Evolutionary conservation across 2,113 vertebrate genomes (phyloP).

Genomic region (Psilopogon haemacephalus): DNA sequence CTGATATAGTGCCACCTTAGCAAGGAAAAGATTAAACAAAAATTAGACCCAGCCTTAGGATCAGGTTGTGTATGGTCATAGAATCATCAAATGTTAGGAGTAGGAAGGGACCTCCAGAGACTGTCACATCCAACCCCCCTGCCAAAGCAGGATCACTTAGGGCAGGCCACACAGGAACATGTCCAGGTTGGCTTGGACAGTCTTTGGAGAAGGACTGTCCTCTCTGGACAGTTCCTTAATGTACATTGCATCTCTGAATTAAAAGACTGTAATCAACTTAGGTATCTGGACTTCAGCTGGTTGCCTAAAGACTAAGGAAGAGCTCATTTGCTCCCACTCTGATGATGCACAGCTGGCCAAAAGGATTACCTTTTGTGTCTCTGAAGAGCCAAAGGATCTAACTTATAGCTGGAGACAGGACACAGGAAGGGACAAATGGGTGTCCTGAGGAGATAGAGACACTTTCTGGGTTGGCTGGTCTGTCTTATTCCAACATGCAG

Average conservation of each 20-base stretch:
- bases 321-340: conserved; percentile 13
- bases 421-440: conserved; percentile 24
- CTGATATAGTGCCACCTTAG: background rate
- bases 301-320: background rate
- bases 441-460: conserved; percentile 2
- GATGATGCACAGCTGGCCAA: conserved; percentile 35
- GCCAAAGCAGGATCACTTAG: no score
- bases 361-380: background rate
- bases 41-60: background rate
- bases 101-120: no score
- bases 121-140: no score
- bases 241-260: background rate
- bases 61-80: background rate
- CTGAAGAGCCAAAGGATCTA: conserved; percentile 3
- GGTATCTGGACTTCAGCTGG: background rate
- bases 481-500: background rate
- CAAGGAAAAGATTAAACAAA: background rate
- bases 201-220: no score
- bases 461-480: background rate
- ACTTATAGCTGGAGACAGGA: background rate
- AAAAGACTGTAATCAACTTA: background rate
- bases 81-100: no score
- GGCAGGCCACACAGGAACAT: no score
- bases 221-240: background rate
- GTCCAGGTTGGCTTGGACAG: no score